A percentile compares a stretch with the other conserved stretches of the same genome.
phyloP scores from a whole-genome alignment of 1,140 invertebrate species.

The Halictus rubicundus region DNA sequence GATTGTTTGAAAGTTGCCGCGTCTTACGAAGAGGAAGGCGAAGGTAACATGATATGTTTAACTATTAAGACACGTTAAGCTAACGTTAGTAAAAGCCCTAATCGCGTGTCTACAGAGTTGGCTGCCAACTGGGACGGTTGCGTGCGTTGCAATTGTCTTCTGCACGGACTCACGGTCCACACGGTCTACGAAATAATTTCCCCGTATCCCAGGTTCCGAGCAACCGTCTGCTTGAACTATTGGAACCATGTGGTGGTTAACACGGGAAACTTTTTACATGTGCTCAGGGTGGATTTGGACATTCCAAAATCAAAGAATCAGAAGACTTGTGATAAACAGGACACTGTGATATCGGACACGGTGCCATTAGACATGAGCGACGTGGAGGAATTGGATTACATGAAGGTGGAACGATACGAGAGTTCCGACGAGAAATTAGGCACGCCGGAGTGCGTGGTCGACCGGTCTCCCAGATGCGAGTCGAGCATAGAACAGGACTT shows the following conservation, averaged over 20 bases:
- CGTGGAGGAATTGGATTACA: constrained; percentile 72
- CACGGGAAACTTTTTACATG: constrained; percentile 87
- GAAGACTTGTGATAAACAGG: constrained; percentile 70
- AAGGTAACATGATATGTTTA: constrained; percentile 49
- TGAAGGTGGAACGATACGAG: constrained; percentile 68
- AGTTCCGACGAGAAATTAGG: constrained; percentile 69
- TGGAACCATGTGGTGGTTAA: constrained; percentile 86
- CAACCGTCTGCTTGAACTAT: constrained; percentile 83
- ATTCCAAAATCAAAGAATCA: constrained; percentile 68
- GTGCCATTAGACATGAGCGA: constrained; percentile 73
- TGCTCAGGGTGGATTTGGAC: constrained; percentile 82
- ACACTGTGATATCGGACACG: constrained; percentile 68
- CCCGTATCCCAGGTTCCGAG: constrained; percentile 85
- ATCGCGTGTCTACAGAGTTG: constrained; percentile 74
- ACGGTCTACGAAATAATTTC: constrained; percentile 86
- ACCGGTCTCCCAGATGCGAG: constrained; percentile 69
- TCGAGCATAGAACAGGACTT: constrained; percentile 69
- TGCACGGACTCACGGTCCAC: constrained; percentile 86
- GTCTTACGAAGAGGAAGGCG: constrained; percentile 83
- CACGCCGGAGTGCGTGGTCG: constrained; percentile 58
- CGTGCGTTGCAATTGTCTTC: constrained; percentile 83
- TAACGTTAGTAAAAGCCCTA: neutral
- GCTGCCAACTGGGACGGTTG: constrained; percentile 83
- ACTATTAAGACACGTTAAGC: neutral
- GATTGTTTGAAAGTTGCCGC: constrained; percentile 83